phyloP scores from a whole-genome alignment of 2,888 invertebrate genomes.

The Andrena camellia region DNA sequence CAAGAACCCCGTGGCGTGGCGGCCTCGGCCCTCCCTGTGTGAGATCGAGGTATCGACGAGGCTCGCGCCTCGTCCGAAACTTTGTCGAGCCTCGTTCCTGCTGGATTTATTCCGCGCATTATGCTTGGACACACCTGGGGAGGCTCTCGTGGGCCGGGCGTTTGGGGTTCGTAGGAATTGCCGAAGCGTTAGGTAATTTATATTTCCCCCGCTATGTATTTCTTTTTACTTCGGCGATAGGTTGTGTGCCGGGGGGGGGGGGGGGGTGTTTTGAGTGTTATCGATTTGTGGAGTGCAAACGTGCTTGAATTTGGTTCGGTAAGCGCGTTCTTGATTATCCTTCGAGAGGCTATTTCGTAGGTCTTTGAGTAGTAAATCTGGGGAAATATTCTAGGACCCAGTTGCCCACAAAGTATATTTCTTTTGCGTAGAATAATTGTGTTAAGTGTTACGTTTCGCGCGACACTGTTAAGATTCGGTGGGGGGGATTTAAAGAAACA shows the following conservation, averaged over 20 bases:
- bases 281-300: neutral
- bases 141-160: neutral
- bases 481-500: neutral
- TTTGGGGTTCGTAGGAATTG: neutral
- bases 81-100: constrained; percentile 54
- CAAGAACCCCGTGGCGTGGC: constrained; percentile 80
- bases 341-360: no score
- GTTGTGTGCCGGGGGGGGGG: no score
- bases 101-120: constrained; percentile 56
- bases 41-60: constrained; percentile 59
- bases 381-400: no score
- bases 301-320: no score
- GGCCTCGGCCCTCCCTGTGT: constrained; percentile 72
- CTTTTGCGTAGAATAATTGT: no score
- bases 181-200: neutral
- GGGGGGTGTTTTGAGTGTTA: neutral
- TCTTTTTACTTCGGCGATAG: neutral
- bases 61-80: constrained; percentile 64
- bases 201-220: neutral
- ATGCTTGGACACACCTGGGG: constrained; percentile 19
- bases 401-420: no score
- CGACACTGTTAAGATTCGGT: no score
- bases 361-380: no score
- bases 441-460: neutral
- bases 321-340: no score